These are phyloP conservation scores for Cyclura pinguis DNA, from an alignment of 2,797 vertebrate species.

Conservation along the genomic window DNA sequence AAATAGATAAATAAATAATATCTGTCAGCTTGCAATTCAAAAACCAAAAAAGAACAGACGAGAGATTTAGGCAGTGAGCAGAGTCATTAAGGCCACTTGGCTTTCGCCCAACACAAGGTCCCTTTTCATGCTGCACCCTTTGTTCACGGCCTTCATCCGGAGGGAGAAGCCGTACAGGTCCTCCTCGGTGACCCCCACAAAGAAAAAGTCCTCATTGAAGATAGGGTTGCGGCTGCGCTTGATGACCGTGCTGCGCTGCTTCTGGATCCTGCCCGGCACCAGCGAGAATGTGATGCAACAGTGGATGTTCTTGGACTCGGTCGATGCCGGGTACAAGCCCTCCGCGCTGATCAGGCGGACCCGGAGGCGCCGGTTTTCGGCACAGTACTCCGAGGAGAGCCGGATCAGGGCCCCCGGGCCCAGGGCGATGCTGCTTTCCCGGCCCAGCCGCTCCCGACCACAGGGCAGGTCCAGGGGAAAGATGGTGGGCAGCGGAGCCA, in stretches of 20 bases:
- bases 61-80: slow-evolving; percentile 55
- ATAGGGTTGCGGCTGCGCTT: slow-evolving; percentile 88
- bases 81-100: slow-evolving; percentile 63
- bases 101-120: slow-evolving; percentile 72
- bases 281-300: slow-evolving; percentile 89
- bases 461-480: slow-evolving; percentile 82
- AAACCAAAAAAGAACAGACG: too few relatives aligned
- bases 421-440: slow-evolving; percentile 44
- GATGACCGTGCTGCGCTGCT: slow-evolving; percentile 88
- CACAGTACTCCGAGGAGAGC: slow-evolving; percentile 84
- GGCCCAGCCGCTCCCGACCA: slow-evolving; percentile 76
- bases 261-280: slow-evolving; percentile 85
- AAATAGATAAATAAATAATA: slow-evolving; percentile 26
- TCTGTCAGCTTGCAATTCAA: neutral
- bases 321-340: slow-evolving; percentile 81
- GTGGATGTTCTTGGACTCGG: slow-evolving; percentile 86
- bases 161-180: slow-evolving; percentile 82
- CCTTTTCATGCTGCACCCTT: slow-evolving; percentile 88
- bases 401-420: slow-evolving; percentile 71
- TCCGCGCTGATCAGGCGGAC: slow-evolving; percentile 89
- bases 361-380: slow-evolving; percentile 84
- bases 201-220: slow-evolving; percentile 94
- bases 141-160: slow-evolving; percentile 88
- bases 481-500: slow-evolving; percentile 76
- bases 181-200: slow-evolving; percentile 85